Evolutionary conservation across 2,888 invertebrate genomes (phyloP).

Genomic region (Drosophila algonquin): DNA sequence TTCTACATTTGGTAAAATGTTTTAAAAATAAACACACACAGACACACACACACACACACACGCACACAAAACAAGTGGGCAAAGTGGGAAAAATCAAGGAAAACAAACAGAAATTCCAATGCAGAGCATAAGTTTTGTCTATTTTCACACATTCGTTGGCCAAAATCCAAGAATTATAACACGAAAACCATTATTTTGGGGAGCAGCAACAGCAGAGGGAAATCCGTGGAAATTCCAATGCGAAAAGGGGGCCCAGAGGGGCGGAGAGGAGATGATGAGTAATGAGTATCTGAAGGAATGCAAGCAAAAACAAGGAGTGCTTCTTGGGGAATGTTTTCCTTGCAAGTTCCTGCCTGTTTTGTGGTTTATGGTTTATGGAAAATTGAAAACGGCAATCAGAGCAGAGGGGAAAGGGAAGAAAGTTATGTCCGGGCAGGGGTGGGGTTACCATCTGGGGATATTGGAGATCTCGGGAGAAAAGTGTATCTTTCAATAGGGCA

Average conservation of each 20-base stretch:
- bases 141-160: constrained; percentile 79
- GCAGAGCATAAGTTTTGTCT: constrained; percentile 74
- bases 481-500: too few relatives aligned
- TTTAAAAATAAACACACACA: constrained; percentile 68
- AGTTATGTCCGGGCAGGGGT: too few relatives aligned
- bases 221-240: constrained; percentile 59
- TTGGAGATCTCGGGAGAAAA: too few relatives aligned
- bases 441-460: too few relatives aligned
- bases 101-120: constrained; percentile 69
- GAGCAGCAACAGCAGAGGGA: constrained; percentile 28
- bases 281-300: not conserved
- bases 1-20: constrained; percentile 66
- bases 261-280: not conserved
- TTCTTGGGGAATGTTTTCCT: not conserved
- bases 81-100: constrained; percentile 54
- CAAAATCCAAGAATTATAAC: constrained; percentile 77
- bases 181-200: constrained; percentile 38
- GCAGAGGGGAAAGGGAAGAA: too few relatives aligned
- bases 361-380: not conserved
- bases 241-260: not conserved
- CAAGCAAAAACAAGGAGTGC: not conserved
- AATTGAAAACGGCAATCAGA: not conserved
- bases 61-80: constrained; percentile 28
- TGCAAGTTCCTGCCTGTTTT: not conserved
- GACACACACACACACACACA: constrained; percentile 42